Conservation (phyloP, 2,888 invertebrate genomes). For the Monopis laevigella region DNA sequence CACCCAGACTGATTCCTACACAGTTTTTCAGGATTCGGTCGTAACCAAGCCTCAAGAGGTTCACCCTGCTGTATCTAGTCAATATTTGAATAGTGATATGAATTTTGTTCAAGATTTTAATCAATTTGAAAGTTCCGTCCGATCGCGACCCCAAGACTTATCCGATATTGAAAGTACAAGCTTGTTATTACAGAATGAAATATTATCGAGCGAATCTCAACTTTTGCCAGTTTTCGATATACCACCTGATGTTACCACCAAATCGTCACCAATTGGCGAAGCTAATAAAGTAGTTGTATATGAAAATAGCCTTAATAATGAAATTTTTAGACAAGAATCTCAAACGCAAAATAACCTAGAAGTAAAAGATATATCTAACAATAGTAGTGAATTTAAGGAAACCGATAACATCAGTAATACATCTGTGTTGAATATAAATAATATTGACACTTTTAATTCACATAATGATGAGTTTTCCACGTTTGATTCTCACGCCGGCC, state of each 20-base stretch:
- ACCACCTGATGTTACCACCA: background rate
- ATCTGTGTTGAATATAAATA: conserved; percentile 24
- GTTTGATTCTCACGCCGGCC: conserved; percentile 31
- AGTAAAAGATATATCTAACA: background rate
- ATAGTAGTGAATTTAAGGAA: conserved; percentile 18
- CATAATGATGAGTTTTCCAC: conserved; percentile 16
- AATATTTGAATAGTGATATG: conserved; percentile 26
- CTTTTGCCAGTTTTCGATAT: background rate
- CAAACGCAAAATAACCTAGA: no score
- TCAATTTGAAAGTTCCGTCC: conserved; percentile 39
- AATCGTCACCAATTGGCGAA: background rate
- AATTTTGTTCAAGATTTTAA: conserved; percentile 39
- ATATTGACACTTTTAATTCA: conserved; percentile 1
- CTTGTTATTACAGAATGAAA: conserved; percentile 1
- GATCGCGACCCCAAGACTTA: conserved; percentile 42
- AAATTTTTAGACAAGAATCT: conserved; percentile 1
- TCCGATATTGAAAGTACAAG: conserved; percentile 22
- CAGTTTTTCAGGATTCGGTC: conserved; percentile 44
- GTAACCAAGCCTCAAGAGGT: conserved; percentile 38
- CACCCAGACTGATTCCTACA: conserved; percentile 31
- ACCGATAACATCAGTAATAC: conserved; percentile 22
- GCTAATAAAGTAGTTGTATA: background rate
- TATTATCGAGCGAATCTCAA: background rate
- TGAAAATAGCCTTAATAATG: background rate
- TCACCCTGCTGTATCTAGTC: conserved; percentile 29